A percentile compares a stretch with the other conserved stretches of the same genome.
Evolutionary conservation across 2,797 vertebrate species (phyloP).

Genomic region (Phoxinus dragarum): DNA sequence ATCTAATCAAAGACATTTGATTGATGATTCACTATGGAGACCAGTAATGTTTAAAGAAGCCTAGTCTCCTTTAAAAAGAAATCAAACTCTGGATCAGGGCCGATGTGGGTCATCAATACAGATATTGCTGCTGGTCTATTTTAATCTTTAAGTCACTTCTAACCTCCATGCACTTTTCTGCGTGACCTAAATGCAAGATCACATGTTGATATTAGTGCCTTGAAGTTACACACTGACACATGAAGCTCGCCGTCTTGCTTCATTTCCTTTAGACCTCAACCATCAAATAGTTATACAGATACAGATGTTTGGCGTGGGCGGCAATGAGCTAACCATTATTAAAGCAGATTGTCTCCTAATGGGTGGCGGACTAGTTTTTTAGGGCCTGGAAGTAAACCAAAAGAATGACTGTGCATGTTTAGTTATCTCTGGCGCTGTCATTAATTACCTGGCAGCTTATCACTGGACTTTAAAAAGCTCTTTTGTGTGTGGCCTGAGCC

Average conservation of each 20-base stretch:
- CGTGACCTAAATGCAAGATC: constrained; percentile 33
- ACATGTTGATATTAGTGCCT: constrained; percentile 41
- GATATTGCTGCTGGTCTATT: constrained; percentile 38
- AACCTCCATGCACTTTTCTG: constrained; percentile 23
- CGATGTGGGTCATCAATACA: not conserved
- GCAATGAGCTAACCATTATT: constrained; percentile 10
- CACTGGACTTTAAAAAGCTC: constrained; percentile 38
- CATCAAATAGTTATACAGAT: constrained; percentile 9
- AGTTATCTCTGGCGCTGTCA: constrained; percentile 18
- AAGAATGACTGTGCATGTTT: constrained; percentile 31
- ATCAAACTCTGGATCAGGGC: constrained; percentile 3
- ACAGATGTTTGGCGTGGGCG: constrained; percentile 18
- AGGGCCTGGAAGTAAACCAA: constrained; percentile 25
- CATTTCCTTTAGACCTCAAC: constrained; percentile 22
- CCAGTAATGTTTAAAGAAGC: constrained; percentile 10
- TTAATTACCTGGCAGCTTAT: constrained; percentile 25
- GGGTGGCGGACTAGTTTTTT: not conserved
- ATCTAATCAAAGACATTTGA: constrained; percentile 53
- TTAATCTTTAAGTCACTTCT: constrained; percentile 30
- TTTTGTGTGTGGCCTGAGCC: constrained; percentile 13
- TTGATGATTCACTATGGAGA: constrained; percentile 30
- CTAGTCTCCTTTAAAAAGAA: constrained; percentile 22
- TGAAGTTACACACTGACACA: constrained; percentile 21
- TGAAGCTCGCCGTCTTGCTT: constrained; percentile 17
- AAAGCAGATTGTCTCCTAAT: constrained; percentile 4